These are phyloP conservation scores for Cryptoblepharus egeriae DNA, from an alignment of 2,797 vertebrate species.

Conservation along the genomic window DNA sequence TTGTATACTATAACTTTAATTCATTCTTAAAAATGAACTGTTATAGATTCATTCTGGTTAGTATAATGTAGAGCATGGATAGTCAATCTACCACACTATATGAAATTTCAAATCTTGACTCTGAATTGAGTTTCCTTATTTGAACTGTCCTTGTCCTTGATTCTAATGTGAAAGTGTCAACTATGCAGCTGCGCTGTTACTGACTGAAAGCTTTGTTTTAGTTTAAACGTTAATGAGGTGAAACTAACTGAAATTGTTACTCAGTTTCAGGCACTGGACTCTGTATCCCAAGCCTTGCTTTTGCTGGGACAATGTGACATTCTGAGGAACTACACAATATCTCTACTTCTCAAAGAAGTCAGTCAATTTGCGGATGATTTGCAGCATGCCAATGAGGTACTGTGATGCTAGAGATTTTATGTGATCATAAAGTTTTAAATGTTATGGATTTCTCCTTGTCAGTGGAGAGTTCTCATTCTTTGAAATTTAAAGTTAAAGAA, in stretches of 20 bases:
- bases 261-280: conserved; percentile 80
- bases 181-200: neutral
- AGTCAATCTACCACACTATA: neutral
- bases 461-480: neutral
- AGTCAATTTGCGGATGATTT: conserved; percentile 80
- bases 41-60: neutral
- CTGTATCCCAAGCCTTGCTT: conserved; percentile 76
- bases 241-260: conserved; percentile 50
- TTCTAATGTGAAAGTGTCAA: neutral
- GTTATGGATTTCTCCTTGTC: neutral
- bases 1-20: neutral
- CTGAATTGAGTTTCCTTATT: neutral
- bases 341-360: conserved; percentile 81
- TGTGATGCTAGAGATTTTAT: neutral
- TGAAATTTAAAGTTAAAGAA: neutral
- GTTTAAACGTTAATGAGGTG: neutral
- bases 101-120: neutral
- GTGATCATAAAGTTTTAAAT: neutral
- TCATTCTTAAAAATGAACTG: neutral
- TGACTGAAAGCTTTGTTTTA: neutral
- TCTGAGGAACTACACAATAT: conserved; percentile 78
- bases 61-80: neutral
- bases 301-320: conserved; percentile 80
- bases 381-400: conserved; percentile 82
- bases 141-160: neutral